phyloP scores from a whole-genome alignment of 2,113 vertebrate species.

The Symphodus melops region DNA sequence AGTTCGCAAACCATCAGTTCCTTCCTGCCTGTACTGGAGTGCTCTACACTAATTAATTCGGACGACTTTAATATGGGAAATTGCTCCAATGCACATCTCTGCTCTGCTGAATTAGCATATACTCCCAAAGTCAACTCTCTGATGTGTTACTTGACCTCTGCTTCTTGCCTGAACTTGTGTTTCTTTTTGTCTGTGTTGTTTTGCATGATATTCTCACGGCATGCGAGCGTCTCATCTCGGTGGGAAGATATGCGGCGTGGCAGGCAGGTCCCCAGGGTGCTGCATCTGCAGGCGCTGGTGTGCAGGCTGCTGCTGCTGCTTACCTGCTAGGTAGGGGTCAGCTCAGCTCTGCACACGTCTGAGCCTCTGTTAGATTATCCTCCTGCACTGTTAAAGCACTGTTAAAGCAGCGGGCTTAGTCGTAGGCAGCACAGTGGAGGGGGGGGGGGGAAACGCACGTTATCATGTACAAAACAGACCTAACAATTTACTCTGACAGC shows the following conservation, averaged over 20 bases:
- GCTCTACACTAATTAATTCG: background rate
- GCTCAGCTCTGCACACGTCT: conserved; percentile 29
- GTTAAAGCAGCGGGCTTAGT: conserved; percentile 2
- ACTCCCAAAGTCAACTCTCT: background rate
- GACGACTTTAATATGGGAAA: background rate
- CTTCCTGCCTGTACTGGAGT: background rate
- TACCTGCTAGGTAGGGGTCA: conserved; percentile 59
- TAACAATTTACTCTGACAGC: conserved; percentile 15
- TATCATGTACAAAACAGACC: conserved; percentile 24
- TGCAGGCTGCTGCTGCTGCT: conserved; percentile 21
- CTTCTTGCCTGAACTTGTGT: background rate
- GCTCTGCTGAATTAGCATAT: background rate
- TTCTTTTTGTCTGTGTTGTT: conserved; percentile 23
- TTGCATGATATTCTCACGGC: conserved; percentile 44
- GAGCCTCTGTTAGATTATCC: conserved; percentile 27
- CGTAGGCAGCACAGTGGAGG: background rate
- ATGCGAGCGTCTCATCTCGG: conserved; percentile 30
- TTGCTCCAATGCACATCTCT: background rate
- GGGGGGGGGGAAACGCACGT: background rate
- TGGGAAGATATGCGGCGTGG: conserved; percentile 56
- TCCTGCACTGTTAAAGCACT: conserved; percentile 6
- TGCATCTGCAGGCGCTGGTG: conserved; percentile 57
- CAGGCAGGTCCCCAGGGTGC: conserved; percentile 51
- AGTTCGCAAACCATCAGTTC: background rate
- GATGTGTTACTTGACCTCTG: conserved; percentile 2